Base-by-base conservation (phyloP, 2,888 invertebrate genomes). In the Drepana falcataria region DNA sequence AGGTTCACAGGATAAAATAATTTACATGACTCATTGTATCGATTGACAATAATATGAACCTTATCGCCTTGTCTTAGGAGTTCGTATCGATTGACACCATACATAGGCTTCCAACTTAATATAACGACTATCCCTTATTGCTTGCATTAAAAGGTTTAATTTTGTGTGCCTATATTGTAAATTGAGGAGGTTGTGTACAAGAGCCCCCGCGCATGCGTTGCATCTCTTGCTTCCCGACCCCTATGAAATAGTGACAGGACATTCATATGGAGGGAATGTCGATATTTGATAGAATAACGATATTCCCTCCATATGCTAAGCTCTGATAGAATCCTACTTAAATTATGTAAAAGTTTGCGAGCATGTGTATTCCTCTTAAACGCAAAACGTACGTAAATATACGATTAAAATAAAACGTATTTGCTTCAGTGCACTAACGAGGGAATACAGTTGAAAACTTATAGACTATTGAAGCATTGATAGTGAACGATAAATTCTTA, bases 141-240 rank as follows among this genome's bases (percentile, higher is more conserved):
- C 40, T 34, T 37, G 7, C 1, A 2, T 0, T 0, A 49, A 21
- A 49, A 49, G 51, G 51, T 51, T 33, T 40, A 34, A 21, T 51
- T 51, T 51, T 34, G 40, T 34, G 40, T 51, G 51, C 34, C 33
- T 7, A 0, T 7, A 21, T 34, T 21, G 51, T 37, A 9, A 33
- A 51, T 51, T 51, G 33, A 37, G 34, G 34, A 51, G 34, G 37
- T 49, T 49, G 35, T 51, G 35, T 44, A 47, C 9, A 55, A 41
- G 53, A 60, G 57, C 64, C 60, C 64, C 56, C 55, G 59, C 66
- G 66, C 66, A 62, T 63, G 64, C 63, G 66, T 59, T 49, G 48
- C 21, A 48, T 54, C 55, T 57, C 47, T 37, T 6, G 33, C 53
- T 55, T 21, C 55, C 61, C 58, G 53, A 57, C 61, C 65, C 58